These are phyloP conservation scores for Ptychochromis oligacanthus DNA, from an alignment of 2,113 vertebrate genomes.

Conservation along the genomic window DNA sequence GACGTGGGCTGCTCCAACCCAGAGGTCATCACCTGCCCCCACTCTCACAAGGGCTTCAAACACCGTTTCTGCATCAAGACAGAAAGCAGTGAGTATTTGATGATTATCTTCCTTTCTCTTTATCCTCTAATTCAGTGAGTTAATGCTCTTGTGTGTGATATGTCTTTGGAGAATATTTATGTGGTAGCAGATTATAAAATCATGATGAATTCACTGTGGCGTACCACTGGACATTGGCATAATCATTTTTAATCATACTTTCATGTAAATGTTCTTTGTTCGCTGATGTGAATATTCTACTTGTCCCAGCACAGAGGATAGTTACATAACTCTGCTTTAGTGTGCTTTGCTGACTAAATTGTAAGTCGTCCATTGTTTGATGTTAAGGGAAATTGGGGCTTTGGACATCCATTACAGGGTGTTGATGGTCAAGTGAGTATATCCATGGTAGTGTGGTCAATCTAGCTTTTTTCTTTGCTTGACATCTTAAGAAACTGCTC, in stretches of 20 bases:
- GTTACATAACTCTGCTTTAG: conserved; percentile 56
- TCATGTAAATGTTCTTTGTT: conserved; percentile 51
- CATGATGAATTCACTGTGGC: conserved; percentile 40
- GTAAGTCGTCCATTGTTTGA: conserved; percentile 59
- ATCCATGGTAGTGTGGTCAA: conserved; percentile 47
- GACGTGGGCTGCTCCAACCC: conserved; percentile 89
- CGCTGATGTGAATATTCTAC: conserved; percentile 55
- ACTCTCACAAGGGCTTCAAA: conserved; percentile 92
- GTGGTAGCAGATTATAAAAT: conserved; percentile 34
- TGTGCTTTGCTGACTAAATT: conserved; percentile 59
- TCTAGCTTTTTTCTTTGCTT: conserved; percentile 68
- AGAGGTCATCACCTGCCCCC: conserved; percentile 90
- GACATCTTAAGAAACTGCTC: conserved; percentile 43
- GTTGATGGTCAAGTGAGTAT: conserved; percentile 59
- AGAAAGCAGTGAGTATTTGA: conserved; percentile 87
- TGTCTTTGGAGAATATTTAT: conserved; percentile 43
- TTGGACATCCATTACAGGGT: conserved; percentile 48
- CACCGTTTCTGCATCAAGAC: conserved; percentile 93
- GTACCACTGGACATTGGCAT: conserved; percentile 39
- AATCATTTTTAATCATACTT: conserved; percentile 63
- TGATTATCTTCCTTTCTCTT: neutral
- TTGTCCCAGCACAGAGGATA: conserved; percentile 25
- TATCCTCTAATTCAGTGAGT: neutral
- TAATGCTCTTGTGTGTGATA: conserved; percentile 13
- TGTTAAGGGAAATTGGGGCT: conserved; percentile 48